These are phyloP conservation scores for Antennarius maculatus DNA, from an alignment of 2,797 vertebrate genomes.

Conservation along the genomic window DNA sequence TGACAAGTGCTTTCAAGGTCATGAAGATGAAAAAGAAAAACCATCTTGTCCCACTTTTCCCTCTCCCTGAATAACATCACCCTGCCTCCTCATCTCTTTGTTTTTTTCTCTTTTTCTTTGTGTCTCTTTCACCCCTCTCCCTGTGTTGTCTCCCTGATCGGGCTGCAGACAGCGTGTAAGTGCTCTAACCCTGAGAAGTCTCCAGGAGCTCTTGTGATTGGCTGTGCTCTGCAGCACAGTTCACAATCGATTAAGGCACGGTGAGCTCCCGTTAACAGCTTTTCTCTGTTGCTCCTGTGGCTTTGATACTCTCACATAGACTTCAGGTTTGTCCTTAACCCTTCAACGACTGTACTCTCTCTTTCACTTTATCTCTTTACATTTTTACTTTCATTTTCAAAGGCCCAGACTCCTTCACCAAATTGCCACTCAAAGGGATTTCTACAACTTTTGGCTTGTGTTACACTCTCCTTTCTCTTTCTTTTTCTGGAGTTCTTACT, in stretches of 20 bases:
- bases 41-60: conserved; percentile 49
- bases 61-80: conserved; percentile 41
- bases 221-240: conserved; percentile 77
- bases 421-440: conserved; percentile 45
- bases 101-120: conserved; percentile 54
- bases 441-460: conserved; percentile 32
- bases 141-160: conserved; percentile 68
- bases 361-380: conserved; percentile 49
- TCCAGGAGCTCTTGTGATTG: conserved; percentile 78
- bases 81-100: conserved; percentile 51
- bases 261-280: conserved; percentile 81
- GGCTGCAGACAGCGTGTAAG: conserved; percentile 81
- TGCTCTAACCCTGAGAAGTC: conserved; percentile 80
- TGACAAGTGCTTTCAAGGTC: conserved; percentile 65
- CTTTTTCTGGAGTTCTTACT: conserved; percentile 42
- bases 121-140: conserved; percentile 64
- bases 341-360: conserved; percentile 48
- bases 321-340: conserved; percentile 74
- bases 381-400: conserved; percentile 65
- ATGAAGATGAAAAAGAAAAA: conserved; percentile 57
- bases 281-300: conserved; percentile 78
- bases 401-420: conserved; percentile 38
- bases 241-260: conserved; percentile 85
- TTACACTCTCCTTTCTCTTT: conserved; percentile 21
- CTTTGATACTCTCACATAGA: conserved; percentile 80